Conservation (phyloP, 2,888 invertebrate genomes). For the Drosophila rellima region DNA sequence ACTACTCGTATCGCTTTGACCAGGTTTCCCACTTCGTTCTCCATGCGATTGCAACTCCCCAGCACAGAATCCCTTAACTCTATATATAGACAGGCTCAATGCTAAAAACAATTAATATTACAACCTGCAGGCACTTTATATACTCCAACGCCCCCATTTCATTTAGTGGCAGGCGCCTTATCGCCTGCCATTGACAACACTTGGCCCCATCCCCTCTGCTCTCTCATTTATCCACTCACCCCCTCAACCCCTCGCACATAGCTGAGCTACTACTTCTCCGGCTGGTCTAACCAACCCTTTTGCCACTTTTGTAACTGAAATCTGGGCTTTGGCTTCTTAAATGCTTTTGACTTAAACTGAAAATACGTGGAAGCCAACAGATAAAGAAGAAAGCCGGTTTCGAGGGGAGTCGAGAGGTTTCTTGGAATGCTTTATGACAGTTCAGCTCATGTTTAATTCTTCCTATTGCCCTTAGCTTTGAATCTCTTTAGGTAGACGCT, state of each 20-base stretch:
- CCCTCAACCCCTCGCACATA: neutral
- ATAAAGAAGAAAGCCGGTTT: neutral
- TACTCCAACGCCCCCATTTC: conserved; percentile 7
- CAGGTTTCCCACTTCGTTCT: conserved; percentile 23
- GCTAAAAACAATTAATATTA: conserved; percentile 77
- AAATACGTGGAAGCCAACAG: conserved; percentile 30
- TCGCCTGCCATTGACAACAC: conserved; percentile 76
- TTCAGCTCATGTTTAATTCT: conserved; percentile 7
- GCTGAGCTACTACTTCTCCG: conserved; percentile 28
- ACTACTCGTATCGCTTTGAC: conserved; percentile 44
- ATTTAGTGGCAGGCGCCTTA: conserved; percentile 44
- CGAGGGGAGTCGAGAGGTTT: neutral
- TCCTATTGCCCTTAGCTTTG: conserved; percentile 36
- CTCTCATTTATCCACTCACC: neutral
- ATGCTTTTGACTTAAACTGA: conserved; percentile 29
- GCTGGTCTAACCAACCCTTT: conserved; percentile 29
- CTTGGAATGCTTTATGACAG: conserved; percentile 6
- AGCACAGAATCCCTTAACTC: conserved; percentile 55
- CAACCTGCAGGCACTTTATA: conserved; percentile 80
- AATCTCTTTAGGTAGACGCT: conserved; percentile 55
- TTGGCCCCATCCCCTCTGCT: conserved; percentile 33
- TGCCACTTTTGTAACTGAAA: conserved; percentile 31
- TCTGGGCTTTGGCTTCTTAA: conserved; percentile 41
- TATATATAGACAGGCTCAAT: conserved; percentile 45
- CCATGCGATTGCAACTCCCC: conserved; percentile 8